Evolutionary conservation across 2,888 invertebrate genomes (phyloP), one percentile per base, ranked within the genome.

Genomic region (Dermolepida albohirtum): DNA sequence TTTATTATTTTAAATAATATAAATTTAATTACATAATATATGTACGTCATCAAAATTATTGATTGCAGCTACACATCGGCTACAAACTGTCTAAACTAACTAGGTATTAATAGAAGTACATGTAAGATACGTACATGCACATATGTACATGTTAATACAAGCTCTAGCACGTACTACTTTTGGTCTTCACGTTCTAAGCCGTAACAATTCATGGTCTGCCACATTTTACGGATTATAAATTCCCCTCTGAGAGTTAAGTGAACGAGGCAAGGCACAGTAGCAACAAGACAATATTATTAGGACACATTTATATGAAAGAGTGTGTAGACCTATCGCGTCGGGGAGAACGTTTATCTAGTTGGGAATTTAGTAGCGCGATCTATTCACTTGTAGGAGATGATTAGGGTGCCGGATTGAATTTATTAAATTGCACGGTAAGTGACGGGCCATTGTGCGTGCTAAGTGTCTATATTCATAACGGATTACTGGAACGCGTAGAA

Each of bases 141-240:
- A 34, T 7, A 34, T 34, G 12, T n/a, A 52, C 34, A n/a, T 22
- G 34, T 34, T 34, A 34, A 34, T 34, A 5, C 34, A 10, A 34
- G 6, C 34, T 12, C 51, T 10, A 22, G 29, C 51, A 12, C 51
- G 29, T 7, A 27, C 34, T 27, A 49, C 49, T 63, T 63, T 63
- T 29, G 16, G 16, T 12, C 22, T 47, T 5, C 16, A 14, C 29
- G 43, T 43, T 10, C 8, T 22, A 44, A 43, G 22, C 22, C 43
- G 59, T 62, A 62, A 62, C 62, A 57, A 67, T 67, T 50, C 52
- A 51, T 62, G 51, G 43, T 52, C 68, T 71, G 70, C 71, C 73
- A 71, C 72, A 74, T 74, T 74, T 74, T 72, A 72, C 73, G 74
- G 73, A 74, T 74, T 74, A 74, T 74, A 74, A 74, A 74, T 73